These are phyloP conservation scores for Sitobion miscanthi DNA, from an alignment of 1,140 invertebrate genomes.

Conservation along the genomic window DNA sequence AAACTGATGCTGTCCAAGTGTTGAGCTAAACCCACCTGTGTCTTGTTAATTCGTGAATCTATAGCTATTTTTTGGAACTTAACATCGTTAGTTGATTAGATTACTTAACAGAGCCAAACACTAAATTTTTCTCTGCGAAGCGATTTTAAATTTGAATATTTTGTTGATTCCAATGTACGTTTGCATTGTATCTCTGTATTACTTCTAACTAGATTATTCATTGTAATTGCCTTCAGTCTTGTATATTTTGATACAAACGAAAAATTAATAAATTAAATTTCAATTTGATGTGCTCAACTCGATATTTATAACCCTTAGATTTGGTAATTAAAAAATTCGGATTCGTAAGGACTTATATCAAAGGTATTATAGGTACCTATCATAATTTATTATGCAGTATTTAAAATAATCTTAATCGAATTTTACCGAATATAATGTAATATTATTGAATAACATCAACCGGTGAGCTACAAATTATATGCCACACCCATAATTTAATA, in stretches of 20 bases:
- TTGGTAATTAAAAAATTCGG: background rate
- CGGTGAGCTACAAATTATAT: background rate
- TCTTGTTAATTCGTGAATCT: background rate
- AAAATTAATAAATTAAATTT: background rate
- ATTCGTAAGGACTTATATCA: background rate
- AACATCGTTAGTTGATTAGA: background rate
- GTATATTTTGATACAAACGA: background rate
- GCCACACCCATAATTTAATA: slow-evolving; percentile 21
- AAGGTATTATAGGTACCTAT: background rate
- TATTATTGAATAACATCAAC: slow-evolving; percentile 6
- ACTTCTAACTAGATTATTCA: background rate
- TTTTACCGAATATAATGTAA: background rate
- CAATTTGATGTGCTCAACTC: background rate
- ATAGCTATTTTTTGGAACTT: background rate
- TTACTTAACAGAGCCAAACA: background rate
- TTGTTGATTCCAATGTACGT: background rate
- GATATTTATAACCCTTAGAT: background rate
- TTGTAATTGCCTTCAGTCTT: background rate
- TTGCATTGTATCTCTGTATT: background rate
- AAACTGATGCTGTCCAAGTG: background rate
- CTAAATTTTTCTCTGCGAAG: background rate
- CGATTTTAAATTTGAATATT: too few species aligned
- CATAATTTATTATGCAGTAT: background rate
- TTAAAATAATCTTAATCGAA: slow-evolving; percentile 19
- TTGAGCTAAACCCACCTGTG: background rate